Evolutionary conservation across 2,113 vertebrate species (phyloP), one percentile per base, ranked within the genome.

Genomic region (Platysteira castanea): DNA sequence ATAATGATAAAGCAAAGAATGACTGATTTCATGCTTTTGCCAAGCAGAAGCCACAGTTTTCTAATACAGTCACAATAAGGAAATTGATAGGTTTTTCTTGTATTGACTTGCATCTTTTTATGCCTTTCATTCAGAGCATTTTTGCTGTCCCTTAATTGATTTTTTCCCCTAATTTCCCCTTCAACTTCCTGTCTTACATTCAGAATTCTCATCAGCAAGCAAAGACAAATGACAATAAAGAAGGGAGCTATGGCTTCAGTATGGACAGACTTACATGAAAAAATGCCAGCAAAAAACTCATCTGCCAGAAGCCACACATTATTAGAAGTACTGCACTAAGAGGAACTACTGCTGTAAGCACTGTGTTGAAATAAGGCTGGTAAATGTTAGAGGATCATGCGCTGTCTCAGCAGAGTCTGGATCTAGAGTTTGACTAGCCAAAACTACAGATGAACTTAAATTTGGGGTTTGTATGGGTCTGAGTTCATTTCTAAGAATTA

Each of bases 31-130:
- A 64, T 94, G 50, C 71, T 80, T 69, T 47, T 95, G n/a, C 89
- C 47, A 95, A 95, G 92, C 41, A 87, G 82, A 79, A 84, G 28
- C 57, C 85, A 56, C 21, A 70, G 35, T 69, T 89, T 57, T 94
- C 47, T 95, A 95, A 95, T 82, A 35, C 24, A 74, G 33, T 96
- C 42, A 93, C 89, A 97, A 96, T 92, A 65, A 92, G 22, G 70
- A 87, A 95, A 89, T 95, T 84, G 68, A 95, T 94, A 97, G 30
- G 4, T n/a, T 82, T 94, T 64, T 76, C 60, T 74, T 73, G 8
- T 93, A 93, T 92, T 70, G 21, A 87, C 8, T 90, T 86, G 19
- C 24, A 94, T 95, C 87, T 91, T 76, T 81, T 86, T 93, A 20
- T 50, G 65, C 53, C 16, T 79, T 59, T 95, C 74, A 89, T 46